Evolutionary conservation across 2,888 invertebrate genomes (phyloP).

Genomic region (Pristionchus mayeri): DNA sequence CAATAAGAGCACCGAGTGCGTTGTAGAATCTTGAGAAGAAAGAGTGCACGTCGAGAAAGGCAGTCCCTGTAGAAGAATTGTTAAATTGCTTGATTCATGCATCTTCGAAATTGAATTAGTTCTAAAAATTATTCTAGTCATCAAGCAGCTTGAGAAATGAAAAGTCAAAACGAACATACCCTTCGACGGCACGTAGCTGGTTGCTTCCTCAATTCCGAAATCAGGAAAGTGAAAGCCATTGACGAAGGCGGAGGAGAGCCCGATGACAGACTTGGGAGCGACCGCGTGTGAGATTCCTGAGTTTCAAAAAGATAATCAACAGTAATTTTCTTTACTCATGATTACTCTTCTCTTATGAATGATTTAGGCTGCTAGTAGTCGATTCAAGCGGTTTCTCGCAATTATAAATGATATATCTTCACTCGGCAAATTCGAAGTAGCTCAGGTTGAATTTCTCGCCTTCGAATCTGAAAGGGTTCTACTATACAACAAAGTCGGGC

Average conservation of each 20-base stretch:
- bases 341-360: too few relatives aligned
- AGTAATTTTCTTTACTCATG: too few relatives aligned
- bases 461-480: too few relatives aligned
- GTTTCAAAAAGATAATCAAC: not conserved
- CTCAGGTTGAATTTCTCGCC: constrained; percentile 36
- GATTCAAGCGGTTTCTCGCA: too few relatives aligned
- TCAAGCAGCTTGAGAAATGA: too few relatives aligned
- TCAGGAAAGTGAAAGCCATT: not conserved
- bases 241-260: not conserved
- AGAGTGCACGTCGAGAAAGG: not conserved
- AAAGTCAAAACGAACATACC: too few relatives aligned
- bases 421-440: constrained; percentile 12
- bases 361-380: too few relatives aligned
- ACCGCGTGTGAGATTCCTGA: constrained; percentile 10
- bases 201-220: not conserved
- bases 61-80: not conserved
- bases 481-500: too few relatives aligned
- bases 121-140: not conserved
- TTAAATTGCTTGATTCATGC: too few relatives aligned
- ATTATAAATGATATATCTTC: not conserved
- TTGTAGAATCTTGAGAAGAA: constrained; percentile 14
- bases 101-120: not conserved
- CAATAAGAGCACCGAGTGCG: not conserved
- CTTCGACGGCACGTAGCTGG: constrained; percentile 1
- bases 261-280: constrained; percentile 8